These are phyloP conservation scores for Leptopilina boulardi DNA, from an alignment of 1,140 invertebrate genomes.

Conservation along the genomic window DNA sequence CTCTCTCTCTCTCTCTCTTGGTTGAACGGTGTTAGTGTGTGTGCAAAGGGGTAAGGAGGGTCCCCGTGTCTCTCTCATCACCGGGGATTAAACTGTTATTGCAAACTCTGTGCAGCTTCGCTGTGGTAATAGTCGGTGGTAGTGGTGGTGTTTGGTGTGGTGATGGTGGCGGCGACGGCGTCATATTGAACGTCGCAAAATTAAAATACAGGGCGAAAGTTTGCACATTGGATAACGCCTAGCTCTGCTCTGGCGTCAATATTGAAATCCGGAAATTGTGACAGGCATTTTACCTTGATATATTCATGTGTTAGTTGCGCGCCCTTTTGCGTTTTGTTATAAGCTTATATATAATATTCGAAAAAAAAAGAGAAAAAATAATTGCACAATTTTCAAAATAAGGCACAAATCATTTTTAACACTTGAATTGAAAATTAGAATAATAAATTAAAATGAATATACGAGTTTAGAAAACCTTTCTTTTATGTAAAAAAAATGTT, in stretches of 20 bases:
- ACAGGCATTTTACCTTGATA: slow-evolving; percentile 47
- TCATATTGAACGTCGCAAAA: slow-evolving; percentile 66
- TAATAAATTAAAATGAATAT: no score
- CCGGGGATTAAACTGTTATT: slow-evolving; percentile 71
- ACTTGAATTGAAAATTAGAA: no score
- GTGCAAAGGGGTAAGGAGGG: slow-evolving; percentile 56
- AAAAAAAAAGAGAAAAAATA: neutral
- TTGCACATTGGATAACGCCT: slow-evolving; percentile 69
- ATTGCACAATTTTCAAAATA: no score
- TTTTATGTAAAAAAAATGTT: neutral
- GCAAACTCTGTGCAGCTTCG: slow-evolving; percentile 57
- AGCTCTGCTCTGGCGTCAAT: slow-evolving; percentile 62
- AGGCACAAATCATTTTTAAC: no score
- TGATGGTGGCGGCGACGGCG: slow-evolving; percentile 25
- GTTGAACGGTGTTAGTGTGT: slow-evolving; percentile 42
- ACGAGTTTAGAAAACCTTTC: no score
- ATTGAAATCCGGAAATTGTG: slow-evolving; percentile 65
- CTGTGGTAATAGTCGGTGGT: slow-evolving; percentile 29
- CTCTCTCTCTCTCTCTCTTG: slow-evolving; percentile 30
- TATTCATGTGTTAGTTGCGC: slow-evolving; percentile 24
- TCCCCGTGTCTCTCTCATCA: slow-evolving; percentile 66
- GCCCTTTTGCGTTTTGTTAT: neutral
- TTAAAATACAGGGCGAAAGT: slow-evolving; percentile 70
- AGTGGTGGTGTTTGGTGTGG: slow-evolving; percentile 35
- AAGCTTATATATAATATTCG: neutral